Percentiles rank a stretch among this genome's conserved stretches.
These are phyloP conservation scores for Leuciscus waleckii DNA, from an alignment of 2,797 vertebrate genomes.

Conservation along the genomic window DNA sequence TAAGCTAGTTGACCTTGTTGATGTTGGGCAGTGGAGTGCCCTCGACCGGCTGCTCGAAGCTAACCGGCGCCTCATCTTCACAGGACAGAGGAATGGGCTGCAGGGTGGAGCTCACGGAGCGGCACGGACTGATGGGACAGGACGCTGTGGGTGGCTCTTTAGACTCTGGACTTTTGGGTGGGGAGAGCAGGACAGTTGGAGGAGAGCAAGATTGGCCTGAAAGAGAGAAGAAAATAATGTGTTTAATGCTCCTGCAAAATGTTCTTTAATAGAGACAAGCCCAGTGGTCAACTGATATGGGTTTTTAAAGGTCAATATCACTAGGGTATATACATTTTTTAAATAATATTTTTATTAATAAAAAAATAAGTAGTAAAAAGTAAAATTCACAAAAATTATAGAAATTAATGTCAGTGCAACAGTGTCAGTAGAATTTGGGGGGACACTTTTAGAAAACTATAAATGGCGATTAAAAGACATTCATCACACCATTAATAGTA, in stretches of 20 bases:
- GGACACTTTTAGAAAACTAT: not conserved
- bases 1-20: constrained; percentile 75
- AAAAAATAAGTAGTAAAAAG: not conserved
- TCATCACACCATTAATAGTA: not conserved
- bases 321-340: too few species aligned
- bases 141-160: constrained; percentile 68
- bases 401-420: not conserved
- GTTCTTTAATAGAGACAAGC: not conserved
- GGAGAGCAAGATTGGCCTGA: constrained; percentile 80
- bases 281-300: not conserved
- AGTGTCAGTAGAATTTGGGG: too few species aligned
- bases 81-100: constrained; percentile 63
- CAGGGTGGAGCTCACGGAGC: constrained; percentile 48
- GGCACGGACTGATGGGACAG: constrained; percentile 60
- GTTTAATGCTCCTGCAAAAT: not conserved
- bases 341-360: not conserved
- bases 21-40: constrained; percentile 72
- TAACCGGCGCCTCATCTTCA: constrained; percentile 73
- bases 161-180: constrained; percentile 74
- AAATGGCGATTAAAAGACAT: not conserved
- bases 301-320: not conserved
- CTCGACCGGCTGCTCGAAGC: constrained; percentile 75
- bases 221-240: constrained; percentile 14
- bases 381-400: not conserved
- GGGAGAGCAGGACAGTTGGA: constrained; percentile 73